Conservation (phyloP, 92 coral and sea anemone genomes). For the Isaurus tuberculatus region DNA sequence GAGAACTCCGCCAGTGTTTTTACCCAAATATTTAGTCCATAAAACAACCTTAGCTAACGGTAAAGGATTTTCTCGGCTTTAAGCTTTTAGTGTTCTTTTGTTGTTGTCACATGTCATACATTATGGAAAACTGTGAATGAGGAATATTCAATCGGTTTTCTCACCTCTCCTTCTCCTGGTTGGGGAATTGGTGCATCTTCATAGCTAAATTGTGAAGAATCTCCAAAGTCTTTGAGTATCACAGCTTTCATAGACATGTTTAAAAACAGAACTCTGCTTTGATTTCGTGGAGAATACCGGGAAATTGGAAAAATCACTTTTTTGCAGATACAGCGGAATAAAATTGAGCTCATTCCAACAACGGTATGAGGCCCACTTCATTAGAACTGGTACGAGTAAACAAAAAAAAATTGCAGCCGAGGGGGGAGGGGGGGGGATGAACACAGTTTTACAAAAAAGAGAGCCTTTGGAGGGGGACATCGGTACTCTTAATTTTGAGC, state of each 20-base stretch:
- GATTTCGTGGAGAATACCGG: neutral
- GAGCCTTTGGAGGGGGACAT: no score
- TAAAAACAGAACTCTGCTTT: neutral
- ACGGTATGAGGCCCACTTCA: neutral
- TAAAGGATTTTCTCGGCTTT: no score
- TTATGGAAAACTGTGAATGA: neutral
- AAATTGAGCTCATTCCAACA: slow-evolving; percentile 2
- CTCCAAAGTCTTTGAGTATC: slow-evolving; percentile 69
- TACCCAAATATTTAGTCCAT: no score
- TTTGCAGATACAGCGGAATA: neutral
- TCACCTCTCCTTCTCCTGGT: slow-evolving; percentile 68
- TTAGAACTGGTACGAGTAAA: no score
- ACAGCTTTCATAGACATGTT: slow-evolving; percentile 83
- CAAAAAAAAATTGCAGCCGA: no score
- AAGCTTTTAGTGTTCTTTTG: no score
- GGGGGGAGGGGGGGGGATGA: no score
- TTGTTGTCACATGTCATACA: no score
- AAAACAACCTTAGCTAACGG: no score
- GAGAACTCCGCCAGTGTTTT: no score
- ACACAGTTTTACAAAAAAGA: no score
- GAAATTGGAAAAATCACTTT: neutral
- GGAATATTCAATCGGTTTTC: neutral
- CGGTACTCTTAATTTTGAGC: no score
- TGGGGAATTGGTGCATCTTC: slow-evolving; percentile 69
- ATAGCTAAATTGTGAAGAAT: slow-evolving; percentile 65